Conservation (phyloP, 2,888 invertebrate species). For the Oasisia sp. region DNA sequence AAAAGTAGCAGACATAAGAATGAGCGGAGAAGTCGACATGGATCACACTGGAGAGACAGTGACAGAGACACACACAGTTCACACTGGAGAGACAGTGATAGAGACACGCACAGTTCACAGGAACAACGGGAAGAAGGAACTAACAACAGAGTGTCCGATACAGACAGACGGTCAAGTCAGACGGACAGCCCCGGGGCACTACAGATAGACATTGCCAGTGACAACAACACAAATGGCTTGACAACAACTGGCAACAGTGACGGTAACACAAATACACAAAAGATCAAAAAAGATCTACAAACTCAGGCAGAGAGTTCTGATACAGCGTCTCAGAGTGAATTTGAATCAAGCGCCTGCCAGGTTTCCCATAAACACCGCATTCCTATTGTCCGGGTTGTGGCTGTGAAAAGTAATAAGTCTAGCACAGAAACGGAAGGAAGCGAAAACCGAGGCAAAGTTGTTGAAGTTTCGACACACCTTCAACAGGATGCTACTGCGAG, state of each 20-base stretch:
- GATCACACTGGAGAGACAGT: neutral
- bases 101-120: slow-evolving; percentile 24
- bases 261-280: too few relatives aligned
- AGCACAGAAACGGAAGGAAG: neutral
- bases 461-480: neutral
- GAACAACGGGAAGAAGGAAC: slow-evolving; percentile 13
- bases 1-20: neutral
- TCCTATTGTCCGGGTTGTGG: neutral
- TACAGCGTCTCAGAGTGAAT: neutral
- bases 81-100: neutral
- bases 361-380: neutral
- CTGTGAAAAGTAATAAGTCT: neutral
- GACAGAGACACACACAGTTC: slow-evolving; percentile 18
- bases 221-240: neutral
- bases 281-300: too few relatives aligned
- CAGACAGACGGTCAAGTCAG: neutral
- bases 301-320: neutral
- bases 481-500: neutral
- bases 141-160: neutral
- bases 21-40: neutral
- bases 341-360: neutral
- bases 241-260: neutral
- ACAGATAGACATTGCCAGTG: neutral
- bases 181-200: neutral
- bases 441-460: neutral